Percentiles rank a stretch among this genome's conserved stretches.
Evolutionary conservation across 2,113 vertebrate species (phyloP).

Genomic region (Grantiella picta): DNA sequence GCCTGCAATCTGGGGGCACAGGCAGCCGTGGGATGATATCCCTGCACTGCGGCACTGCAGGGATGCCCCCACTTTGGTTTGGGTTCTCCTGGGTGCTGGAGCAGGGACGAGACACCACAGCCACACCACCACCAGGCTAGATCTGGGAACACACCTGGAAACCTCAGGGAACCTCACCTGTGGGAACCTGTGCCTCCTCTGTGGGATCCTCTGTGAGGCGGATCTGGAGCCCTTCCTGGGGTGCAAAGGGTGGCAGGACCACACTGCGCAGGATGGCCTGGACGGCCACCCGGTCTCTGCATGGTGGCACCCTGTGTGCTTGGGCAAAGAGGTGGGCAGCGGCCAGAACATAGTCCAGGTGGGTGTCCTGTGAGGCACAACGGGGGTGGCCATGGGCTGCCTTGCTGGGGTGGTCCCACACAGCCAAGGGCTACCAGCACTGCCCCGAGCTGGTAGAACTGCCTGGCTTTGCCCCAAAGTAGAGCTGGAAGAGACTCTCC

Average conservation of each 20-base stretch:
- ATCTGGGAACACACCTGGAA: not conserved
- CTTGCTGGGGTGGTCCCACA: not conserved
- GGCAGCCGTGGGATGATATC: not conserved
- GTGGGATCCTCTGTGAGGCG: slow-evolving; percentile 30
- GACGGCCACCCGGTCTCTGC: not conserved
- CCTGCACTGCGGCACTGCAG: not conserved
- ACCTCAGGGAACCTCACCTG: slow-evolving; percentile 30
- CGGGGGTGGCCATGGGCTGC: not conserved
- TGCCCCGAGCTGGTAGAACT: not conserved
- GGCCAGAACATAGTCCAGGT: slow-evolving; percentile 80
- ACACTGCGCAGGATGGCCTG: slow-evolving; percentile 48
- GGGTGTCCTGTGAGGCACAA: slow-evolving; percentile 60
- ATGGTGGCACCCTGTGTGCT: slow-evolving; percentile 69
- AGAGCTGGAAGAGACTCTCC: not conserved
- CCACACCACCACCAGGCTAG: not conserved
- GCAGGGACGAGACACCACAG: not conserved
- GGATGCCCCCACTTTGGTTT: fast-evolving
- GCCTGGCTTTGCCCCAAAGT: not conserved
- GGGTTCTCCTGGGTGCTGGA: not conserved
- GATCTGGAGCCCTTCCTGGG: slow-evolving; percentile 61
- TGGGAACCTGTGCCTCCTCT: slow-evolving; percentile 46
- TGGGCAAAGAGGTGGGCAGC: slow-evolving; percentile 83
- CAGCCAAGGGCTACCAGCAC: not conserved
- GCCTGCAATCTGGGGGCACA: slow-evolving; percentile 55
- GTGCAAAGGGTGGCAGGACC: slow-evolving; percentile 50